Conservation (phyloP, 2,888 invertebrate genomes). For the Chrysolina oricalcia region DNA sequence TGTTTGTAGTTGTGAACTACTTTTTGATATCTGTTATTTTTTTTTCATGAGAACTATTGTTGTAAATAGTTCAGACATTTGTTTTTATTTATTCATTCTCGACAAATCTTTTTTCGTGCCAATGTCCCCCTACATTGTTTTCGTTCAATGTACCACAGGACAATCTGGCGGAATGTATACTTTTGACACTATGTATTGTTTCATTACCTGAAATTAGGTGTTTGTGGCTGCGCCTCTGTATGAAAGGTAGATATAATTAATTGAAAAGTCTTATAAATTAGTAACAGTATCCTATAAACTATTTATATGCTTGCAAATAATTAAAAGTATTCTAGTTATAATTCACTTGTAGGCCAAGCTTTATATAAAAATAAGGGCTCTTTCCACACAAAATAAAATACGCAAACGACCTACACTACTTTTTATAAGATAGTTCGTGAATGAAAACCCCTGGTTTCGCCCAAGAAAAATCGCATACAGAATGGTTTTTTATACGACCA, state of each 20-base stretch:
- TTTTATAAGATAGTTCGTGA: too few species aligned
- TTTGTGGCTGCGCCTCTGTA: not conserved
- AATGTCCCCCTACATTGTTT: constrained; percentile 42
- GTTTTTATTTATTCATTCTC: constrained; percentile 56
- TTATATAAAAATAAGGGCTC: too few species aligned
- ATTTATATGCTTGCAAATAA: not conserved
- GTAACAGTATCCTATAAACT: not conserved
- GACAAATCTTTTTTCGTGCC: constrained; percentile 58
- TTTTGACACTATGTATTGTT: constrained; percentile 13
- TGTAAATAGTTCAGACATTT: constrained; percentile 63
- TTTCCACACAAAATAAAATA: too few species aligned
- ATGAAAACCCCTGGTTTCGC: too few species aligned
- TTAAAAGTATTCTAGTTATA: not conserved
- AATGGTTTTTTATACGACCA: too few species aligned
- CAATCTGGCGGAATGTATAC: constrained; percentile 29
- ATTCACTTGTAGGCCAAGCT: too few species aligned
- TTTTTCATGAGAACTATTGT: constrained; percentile 62
- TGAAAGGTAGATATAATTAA: not conserved
- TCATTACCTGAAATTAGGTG: not conserved
- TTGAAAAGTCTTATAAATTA: not conserved
- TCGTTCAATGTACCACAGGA: constrained; percentile 23
- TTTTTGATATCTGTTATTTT: constrained; percentile 36
- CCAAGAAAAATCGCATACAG: too few species aligned
- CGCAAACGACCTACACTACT: too few species aligned
- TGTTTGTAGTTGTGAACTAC: constrained; percentile 51